Conservation (phyloP, 1,140 invertebrate species). For the Marisa cornuarietis region DNA sequence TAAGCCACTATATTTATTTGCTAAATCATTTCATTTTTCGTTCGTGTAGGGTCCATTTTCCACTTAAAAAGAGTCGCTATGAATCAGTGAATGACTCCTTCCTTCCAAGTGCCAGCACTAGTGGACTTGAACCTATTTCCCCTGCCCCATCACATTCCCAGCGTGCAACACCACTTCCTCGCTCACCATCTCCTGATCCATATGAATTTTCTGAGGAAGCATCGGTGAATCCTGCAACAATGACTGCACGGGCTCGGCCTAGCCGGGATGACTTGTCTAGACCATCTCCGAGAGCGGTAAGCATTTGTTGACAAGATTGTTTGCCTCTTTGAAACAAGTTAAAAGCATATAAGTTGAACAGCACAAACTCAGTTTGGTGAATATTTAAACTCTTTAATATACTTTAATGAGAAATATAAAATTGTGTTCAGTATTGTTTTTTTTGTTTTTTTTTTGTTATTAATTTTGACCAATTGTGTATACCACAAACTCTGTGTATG, state of each 20-base stretch:
- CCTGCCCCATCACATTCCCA: conserved; percentile 41
- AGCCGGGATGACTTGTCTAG: conserved; percentile 56
- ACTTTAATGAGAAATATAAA: too few species aligned
- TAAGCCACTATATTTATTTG: too few species aligned
- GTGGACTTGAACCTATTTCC: conserved; percentile 25
- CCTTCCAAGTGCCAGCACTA: conserved; percentile 7
- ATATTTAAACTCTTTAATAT: not conserved
- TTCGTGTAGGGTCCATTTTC: conserved; percentile 33
- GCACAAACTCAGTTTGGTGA: not conserved
- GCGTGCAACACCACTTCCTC: conserved; percentile 25
- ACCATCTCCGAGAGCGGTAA: conserved; percentile 45
- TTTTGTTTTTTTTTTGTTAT: too few species aligned
- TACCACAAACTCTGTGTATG: not conserved
- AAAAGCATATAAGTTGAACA: too few species aligned
- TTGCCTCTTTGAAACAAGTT: too few species aligned
- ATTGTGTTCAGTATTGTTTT: too few species aligned
- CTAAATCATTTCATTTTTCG: not conserved
- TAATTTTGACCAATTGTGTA: not conserved
- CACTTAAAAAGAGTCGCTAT: conserved; percentile 37
- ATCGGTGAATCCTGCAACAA: conserved; percentile 55
- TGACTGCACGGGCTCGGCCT: conserved; percentile 49
- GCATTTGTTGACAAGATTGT: too few species aligned
- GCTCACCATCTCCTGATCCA: conserved; percentile 53
- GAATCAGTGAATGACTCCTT: conserved; percentile 30
- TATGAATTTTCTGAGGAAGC: conserved; percentile 64